phyloP scores from a whole-genome alignment of 2,797 vertebrate genomes.

The Enteromius unitaeniatus region DNA sequence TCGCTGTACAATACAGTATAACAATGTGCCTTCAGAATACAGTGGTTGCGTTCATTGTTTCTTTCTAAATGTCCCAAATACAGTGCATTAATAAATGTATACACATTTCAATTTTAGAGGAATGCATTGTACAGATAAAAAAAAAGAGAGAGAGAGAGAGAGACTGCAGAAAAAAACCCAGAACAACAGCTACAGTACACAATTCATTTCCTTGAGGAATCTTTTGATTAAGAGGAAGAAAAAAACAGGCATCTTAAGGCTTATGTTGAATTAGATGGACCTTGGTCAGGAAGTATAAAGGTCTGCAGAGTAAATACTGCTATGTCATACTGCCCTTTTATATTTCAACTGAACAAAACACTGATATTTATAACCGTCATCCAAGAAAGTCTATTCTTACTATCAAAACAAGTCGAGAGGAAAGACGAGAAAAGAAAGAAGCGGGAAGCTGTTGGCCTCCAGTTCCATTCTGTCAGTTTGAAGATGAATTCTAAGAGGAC shows the following conservation, averaged over 20 bases:
- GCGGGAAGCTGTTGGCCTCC: constrained; percentile 60
- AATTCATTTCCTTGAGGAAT: constrained; percentile 74
- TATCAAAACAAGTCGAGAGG: constrained; percentile 64
- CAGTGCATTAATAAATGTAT: constrained; percentile 73
- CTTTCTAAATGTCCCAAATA: constrained; percentile 63
- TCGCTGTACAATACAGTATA: constrained; percentile 71
- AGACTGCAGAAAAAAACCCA: constrained; percentile 69
- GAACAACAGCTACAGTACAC: constrained; percentile 76
- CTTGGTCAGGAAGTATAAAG: constrained; percentile 64
- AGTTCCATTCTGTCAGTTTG: constrained; percentile 54
- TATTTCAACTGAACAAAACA: constrained; percentile 64
- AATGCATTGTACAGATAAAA: constrained; percentile 73
- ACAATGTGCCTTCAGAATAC: constrained; percentile 76
- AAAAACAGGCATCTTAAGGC: constrained; percentile 80
- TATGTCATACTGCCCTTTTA: constrained; percentile 63
- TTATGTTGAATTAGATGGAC: constrained; percentile 73
- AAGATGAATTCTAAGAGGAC: constrained; percentile 55
- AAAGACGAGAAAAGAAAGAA: constrained; percentile 63
- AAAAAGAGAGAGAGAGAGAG: constrained; percentile 58
- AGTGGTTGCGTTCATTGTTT: constrained; percentile 71
- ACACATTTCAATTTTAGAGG: constrained; percentile 67
- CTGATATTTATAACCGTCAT: constrained; percentile 65
- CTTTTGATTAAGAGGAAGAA: constrained; percentile 73
- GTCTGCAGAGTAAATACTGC: constrained; percentile 65
- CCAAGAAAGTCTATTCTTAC: constrained; percentile 65